phyloP scores from a whole-genome alignment of 1,140 invertebrate species.

The Phymorhynchus buccinoides region DNA sequence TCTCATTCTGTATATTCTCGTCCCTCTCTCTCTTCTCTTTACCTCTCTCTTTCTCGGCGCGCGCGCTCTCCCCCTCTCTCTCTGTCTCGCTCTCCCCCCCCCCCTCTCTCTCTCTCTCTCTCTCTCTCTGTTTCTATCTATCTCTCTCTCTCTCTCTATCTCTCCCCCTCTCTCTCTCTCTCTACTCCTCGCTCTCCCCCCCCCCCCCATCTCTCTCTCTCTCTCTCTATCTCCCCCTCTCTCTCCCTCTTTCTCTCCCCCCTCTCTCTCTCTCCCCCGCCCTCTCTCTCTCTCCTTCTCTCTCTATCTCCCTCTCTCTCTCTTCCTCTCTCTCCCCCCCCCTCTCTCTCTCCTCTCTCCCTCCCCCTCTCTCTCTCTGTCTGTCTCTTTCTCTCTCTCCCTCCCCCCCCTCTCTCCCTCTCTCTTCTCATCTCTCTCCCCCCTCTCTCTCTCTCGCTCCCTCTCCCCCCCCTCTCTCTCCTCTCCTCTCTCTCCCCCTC shows the following conservation, averaged over 20 bases:
- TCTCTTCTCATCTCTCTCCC: slow-evolving; percentile 13
- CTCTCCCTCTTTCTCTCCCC: slow-evolving; percentile 8
- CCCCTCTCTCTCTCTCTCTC: not conserved
- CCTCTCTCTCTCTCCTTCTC: slow-evolving; percentile 11
- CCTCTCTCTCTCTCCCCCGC: not conserved
- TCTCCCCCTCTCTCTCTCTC: too few species aligned
- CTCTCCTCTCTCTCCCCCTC: slow-evolving; percentile 19
- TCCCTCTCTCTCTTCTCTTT: not conserved
- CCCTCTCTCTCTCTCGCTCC: too few species aligned
- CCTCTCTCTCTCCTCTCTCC: slow-evolving; percentile 24
- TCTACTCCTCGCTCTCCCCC: too few species aligned
- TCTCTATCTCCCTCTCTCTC: not conserved
- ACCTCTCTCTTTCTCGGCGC: not conserved
- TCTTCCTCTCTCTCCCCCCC: not conserved
- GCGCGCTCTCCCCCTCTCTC: not conserved
- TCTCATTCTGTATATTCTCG: slow-evolving; percentile 7
- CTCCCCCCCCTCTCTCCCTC: slow-evolving; percentile 26
- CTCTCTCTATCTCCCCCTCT: too few species aligned
- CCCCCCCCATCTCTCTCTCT: too few species aligned
- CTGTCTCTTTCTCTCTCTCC: slow-evolving; percentile 37
- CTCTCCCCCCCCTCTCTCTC: not conserved
- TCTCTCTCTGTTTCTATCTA: too few species aligned
- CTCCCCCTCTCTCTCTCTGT: slow-evolving; percentile 6
- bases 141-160: too few species aligned
- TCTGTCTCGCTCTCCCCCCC: not conserved